A percentile compares a stretch with the other conserved stretches of the same genome.
phyloP scores from a whole-genome alignment of 2,888 invertebrate species.

The Diplazon laetatorius region DNA sequence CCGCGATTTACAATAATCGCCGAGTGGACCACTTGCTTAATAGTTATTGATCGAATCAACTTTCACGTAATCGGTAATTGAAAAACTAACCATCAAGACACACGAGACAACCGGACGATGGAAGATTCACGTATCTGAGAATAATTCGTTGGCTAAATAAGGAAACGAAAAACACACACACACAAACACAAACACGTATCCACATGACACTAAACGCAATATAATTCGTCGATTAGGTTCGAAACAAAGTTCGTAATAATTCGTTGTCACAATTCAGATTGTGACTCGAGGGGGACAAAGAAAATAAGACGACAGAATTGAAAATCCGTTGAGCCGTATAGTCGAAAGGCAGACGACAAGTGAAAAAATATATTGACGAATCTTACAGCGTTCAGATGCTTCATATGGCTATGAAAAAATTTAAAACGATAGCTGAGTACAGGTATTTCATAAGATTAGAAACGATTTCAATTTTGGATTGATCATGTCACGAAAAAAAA shows the following conservation, averaged over 20 bases:
- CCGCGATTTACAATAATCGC: constrained; percentile 67
- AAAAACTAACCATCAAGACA: constrained; percentile 41
- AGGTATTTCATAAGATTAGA: too few species aligned
- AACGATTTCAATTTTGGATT: too few species aligned
- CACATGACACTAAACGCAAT: background rate
- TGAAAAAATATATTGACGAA: too few species aligned
- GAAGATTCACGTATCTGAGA: constrained; percentile 31
- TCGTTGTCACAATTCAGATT: background rate
- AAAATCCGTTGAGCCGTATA: too few species aligned
- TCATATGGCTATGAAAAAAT: too few species aligned
- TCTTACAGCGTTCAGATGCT: too few species aligned
- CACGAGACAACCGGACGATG: constrained; percentile 7
- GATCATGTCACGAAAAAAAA: too few species aligned
- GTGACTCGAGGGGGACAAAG: too few species aligned
- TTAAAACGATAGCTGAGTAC: too few species aligned
- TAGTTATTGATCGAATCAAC: constrained; percentile 61
- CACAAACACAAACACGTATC: too few species aligned
- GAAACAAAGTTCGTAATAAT: background rate
- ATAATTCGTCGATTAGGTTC: background rate
- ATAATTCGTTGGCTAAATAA: background rate
- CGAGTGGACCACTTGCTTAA: constrained; percentile 64
- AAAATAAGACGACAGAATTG: too few species aligned
- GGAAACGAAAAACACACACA: background rate
- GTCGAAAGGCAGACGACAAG: too few species aligned
- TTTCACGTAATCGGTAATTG: constrained; percentile 60